A percentile compares a stretch with the other conserved stretches of the same genome.
These are phyloP conservation scores for Trachymyrmex cornetzi DNA, from an alignment of 1,140 invertebrate species.

Conservation along the genomic window DNA sequence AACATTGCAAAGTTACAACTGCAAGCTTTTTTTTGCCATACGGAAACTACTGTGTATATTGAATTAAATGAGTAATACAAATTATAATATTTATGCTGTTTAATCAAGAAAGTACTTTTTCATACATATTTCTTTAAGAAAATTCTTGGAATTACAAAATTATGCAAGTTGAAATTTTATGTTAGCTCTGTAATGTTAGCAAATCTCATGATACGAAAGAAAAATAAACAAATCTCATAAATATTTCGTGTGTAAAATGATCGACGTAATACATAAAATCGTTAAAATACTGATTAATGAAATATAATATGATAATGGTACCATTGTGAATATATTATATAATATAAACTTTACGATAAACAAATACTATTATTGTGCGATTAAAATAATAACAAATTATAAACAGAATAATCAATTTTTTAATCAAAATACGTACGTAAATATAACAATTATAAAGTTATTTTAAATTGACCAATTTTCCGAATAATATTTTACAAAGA, in stretches of 20 bases:
- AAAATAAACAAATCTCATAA: neutral
- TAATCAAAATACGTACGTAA: constrained; percentile 26
- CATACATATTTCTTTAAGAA: constrained; percentile 27
- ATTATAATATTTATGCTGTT: constrained; percentile 6
- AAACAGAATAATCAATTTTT: constrained; percentile 51
- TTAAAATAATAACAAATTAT: constrained; percentile 59
- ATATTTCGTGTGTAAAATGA: neutral
- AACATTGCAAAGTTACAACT: neutral
- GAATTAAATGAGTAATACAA: constrained; percentile 26
- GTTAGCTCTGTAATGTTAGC: neutral
- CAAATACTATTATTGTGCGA: constrained; percentile 45
- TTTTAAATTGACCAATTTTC: constrained; percentile 33
- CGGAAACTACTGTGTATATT: constrained; percentile 7
- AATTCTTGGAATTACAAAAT: neutral
- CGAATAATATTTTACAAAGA: neutral
- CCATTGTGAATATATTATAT: neutral
- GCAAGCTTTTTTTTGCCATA: neutral
- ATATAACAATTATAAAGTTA: constrained; percentile 28
- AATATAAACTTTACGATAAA: constrained; percentile 32
- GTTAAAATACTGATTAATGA: constrained; percentile 31
- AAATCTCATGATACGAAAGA: neutral
- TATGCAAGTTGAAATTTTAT: neutral
- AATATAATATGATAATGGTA: constrained; percentile 45
- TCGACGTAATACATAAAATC: neutral
- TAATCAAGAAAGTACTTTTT: constrained; percentile 28